A percentile compares a stretch with the other conserved stretches of the same genome.
These are phyloP conservation scores for Macaria notata DNA, from an alignment of 2,888 invertebrate genomes.

Conservation along the genomic window DNA sequence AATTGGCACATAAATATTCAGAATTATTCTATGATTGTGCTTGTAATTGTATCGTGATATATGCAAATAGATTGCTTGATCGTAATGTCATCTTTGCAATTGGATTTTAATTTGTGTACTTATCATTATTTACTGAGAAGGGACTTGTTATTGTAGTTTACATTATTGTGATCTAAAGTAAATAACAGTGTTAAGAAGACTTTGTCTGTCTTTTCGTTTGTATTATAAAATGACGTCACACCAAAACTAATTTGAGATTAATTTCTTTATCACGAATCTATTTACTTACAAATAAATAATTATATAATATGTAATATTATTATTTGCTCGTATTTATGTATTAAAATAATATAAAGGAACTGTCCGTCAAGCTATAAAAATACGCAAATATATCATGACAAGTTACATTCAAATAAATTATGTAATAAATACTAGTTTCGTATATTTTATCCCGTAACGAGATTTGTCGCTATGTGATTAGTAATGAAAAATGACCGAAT, in stretches of 20 bases:
- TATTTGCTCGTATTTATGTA: too few species aligned
- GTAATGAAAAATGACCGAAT: not conserved
- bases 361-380: too few species aligned
- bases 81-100: conserved; percentile 11
- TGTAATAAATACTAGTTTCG: not conserved
- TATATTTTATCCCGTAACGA: not conserved
- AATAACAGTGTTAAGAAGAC: too few species aligned
- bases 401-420: conserved; percentile 7
- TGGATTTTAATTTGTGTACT: conserved; percentile 3
- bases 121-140: conserved; percentile 1
- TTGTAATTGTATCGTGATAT: conserved; percentile 12
- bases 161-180: too few species aligned
- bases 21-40: conserved; percentile 9
- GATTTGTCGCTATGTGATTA: not conserved
- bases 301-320: too few species aligned
- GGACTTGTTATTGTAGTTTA: not conserved
- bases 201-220: too few species aligned
- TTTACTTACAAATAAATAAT: too few species aligned
- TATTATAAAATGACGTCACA: too few species aligned
- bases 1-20: conserved; percentile 13
- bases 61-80: conserved; percentile 8
- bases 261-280: too few species aligned
- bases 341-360: too few species aligned
- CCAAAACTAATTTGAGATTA: too few species aligned
- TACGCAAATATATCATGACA: not conserved